Evolutionary conservation across 2,797 vertebrate species (phyloP).

Genomic region (Spatula clypeata): DNA sequence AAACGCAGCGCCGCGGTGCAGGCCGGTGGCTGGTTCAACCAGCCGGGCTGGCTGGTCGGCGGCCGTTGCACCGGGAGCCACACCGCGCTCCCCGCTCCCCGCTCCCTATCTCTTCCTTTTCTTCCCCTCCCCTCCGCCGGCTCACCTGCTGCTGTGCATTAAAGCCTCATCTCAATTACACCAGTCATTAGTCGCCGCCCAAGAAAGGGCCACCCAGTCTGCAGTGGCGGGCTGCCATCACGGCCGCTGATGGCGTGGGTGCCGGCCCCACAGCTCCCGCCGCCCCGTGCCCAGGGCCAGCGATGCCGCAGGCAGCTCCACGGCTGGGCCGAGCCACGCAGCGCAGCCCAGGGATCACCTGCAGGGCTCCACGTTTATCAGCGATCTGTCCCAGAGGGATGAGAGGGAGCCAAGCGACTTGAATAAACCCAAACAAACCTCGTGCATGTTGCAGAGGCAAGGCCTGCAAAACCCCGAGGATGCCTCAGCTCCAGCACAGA

Average conservation of each 20-base stretch:
- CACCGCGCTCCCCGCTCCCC: fast-evolving
- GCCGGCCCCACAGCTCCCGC: neutral
- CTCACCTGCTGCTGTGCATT: neutral
- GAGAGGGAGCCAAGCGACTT: neutral
- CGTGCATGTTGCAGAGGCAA: fast-evolving
- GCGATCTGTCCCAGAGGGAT: neutral
- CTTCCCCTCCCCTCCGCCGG: neutral
- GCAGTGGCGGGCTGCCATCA: neutral
- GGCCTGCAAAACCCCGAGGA: fast-evolving
- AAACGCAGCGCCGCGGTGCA: neutral
- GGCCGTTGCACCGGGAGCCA: neutral
- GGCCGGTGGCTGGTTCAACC: neutral
- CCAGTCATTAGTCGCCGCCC: slow-evolving; percentile 6
- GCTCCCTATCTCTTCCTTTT: neutral
- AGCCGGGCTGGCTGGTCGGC: slow-evolving; percentile 8
- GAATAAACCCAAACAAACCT: neutral
- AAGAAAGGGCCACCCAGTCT: slow-evolving; percentile 47
- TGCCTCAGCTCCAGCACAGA: neutral
- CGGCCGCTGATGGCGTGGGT: neutral
- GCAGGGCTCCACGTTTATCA: fast-evolving
- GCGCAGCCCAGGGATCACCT: neutral
- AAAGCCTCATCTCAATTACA: neutral
- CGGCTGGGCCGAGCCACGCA: no score
- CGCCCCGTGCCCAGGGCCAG: neutral
- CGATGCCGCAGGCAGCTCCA: no score